Evolutionary conservation across 2,113 vertebrate species (phyloP).

Genomic region (Esox niger): DNA sequence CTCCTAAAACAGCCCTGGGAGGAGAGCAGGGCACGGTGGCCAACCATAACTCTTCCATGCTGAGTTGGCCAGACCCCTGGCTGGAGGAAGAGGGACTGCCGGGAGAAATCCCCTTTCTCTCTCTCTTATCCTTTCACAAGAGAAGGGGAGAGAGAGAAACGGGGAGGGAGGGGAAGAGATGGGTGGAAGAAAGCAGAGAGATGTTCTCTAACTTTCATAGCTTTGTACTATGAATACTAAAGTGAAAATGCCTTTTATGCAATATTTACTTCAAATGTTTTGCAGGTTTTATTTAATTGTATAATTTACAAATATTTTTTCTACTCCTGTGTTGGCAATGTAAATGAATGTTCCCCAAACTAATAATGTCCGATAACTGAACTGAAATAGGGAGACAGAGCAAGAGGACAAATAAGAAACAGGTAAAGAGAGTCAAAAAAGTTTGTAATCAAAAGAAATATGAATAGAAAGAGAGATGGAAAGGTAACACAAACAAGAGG

Average conservation of each 20-base stretch:
- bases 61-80: conserved; percentile 63
- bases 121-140: background rate
- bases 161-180: background rate
- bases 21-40: conserved; percentile 11
- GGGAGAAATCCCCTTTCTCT: background rate
- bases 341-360: too few species aligned
- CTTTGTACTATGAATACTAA: too few species aligned
- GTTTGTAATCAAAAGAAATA: too few species aligned
- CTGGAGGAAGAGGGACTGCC: conserved; percentile 49
- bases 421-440: background rate
- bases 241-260: too few species aligned
- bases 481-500: conserved; percentile 31
- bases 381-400: too few species aligned
- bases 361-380: too few species aligned
- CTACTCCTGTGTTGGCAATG: too few species aligned
- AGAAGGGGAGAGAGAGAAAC: background rate
- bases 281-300: too few species aligned
- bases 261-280: too few species aligned
- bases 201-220: too few species aligned
- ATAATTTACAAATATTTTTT: too few species aligned
- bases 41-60: conserved; percentile 57
- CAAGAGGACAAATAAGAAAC: background rate
- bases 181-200: background rate
- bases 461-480: conserved; percentile 23
- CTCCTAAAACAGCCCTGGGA: conserved; percentile 19